Evolutionary conservation across 2,888 invertebrate genomes (phyloP).

Genomic region (Xanthia togata): DNA sequence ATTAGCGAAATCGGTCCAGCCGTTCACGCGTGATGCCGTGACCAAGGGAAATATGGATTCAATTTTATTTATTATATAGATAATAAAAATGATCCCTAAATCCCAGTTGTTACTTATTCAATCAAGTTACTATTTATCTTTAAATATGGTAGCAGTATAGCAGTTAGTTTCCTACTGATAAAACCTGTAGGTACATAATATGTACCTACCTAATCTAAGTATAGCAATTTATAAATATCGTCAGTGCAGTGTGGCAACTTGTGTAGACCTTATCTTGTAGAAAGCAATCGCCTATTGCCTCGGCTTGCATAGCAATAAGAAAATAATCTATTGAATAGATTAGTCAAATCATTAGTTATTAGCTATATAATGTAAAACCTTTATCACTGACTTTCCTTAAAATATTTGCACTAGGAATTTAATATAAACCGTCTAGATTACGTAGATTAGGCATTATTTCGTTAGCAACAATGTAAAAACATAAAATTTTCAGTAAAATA

Average conservation of each 20-base stretch:
- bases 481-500: constrained; percentile 23
- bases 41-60: too few relatives aligned
- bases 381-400: constrained; percentile 20
- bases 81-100: not conserved
- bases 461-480: constrained; percentile 10
- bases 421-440: constrained; percentile 46
- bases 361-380: not conserved
- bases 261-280: not conserved
- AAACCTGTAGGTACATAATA: not conserved
- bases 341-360: not conserved
- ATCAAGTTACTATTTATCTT: not conserved
- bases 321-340: not conserved
- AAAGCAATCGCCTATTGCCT: not conserved
- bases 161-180: not conserved
- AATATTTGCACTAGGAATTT: not conserved
- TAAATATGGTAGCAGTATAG: not conserved
- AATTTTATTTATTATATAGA: too few relatives aligned
- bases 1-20: too few relatives aligned
- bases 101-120: not conserved
- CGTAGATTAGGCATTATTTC: constrained; percentile 17
- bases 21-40: too few relatives aligned
- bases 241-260: not conserved
- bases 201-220: not conserved
- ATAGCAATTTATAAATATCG: not conserved
- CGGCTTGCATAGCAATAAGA: not conserved